These are phyloP conservation scores for Argyresthia albistria DNA, from an alignment of 2,888 invertebrate species.

Conservation along the genomic window DNA sequence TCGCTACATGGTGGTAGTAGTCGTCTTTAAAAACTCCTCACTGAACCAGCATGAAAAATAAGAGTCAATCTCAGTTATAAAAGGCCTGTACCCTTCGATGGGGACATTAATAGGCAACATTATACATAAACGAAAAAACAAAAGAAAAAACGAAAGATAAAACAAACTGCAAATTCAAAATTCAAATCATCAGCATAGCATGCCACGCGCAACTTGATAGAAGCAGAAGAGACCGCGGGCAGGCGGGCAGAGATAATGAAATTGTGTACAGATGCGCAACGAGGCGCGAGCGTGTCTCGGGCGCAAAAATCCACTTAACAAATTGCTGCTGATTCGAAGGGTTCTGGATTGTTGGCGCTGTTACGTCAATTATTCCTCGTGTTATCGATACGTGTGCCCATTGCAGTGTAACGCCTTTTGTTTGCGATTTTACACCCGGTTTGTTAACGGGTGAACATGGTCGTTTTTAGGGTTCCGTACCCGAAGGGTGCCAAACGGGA, in stretches of 20 bases:
- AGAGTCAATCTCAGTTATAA: no score
- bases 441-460: background rate
- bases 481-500: no score
- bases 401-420: constrained; percentile 17
- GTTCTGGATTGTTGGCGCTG: constrained; percentile 68
- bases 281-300: constrained; percentile 70
- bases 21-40: no score
- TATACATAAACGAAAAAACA: no score
- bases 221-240: constrained; percentile 51
- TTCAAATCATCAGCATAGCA: constrained; percentile 33
- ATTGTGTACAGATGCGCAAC: constrained; percentile 72
- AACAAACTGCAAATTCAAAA: no score
- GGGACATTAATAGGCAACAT: no score
- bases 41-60: no score
- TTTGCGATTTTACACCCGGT: constrained; percentile 12
- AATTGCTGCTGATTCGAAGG: constrained; percentile 73
- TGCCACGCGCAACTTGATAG: constrained; percentile 22
- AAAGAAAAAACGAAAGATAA: no score
- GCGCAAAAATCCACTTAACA: constrained; percentile 74
- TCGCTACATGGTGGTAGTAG: no score
- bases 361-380: constrained; percentile 58
- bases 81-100: no score
- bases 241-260: constrained; percentile 67
- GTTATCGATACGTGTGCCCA: constrained; percentile 50
- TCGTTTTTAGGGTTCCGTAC: no score